Evolutionary conservation across 2,888 invertebrate species (phyloP), one percentile per base, ranked within the genome.

Genomic region (Acrobeloides nanus): DNA sequence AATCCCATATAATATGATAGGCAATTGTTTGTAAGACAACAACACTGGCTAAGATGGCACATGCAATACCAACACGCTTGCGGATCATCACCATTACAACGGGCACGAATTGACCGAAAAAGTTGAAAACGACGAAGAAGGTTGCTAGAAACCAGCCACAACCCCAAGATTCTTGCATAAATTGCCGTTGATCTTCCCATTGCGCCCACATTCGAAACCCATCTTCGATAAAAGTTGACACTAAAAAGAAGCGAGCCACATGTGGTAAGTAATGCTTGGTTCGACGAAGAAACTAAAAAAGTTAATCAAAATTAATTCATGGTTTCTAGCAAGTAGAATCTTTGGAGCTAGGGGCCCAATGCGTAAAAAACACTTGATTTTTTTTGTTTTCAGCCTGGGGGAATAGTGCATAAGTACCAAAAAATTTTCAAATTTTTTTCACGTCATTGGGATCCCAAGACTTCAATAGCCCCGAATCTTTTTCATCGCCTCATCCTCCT

Each of bases 221-320:
- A 81, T 99, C 97, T 79, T 97, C 97, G 55, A 97, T 81, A 80
- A 99, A 99, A 66, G 97, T 99, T 66, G 92, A 89, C 74, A 97
- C 90, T 52, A 99, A 82, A 76, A 93, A 99, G 53, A 97, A 79
- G 57, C 97, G 83, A 12, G 95, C 95, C 65, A 92, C 82, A 61
- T 92, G 92, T 23, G 97, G 97, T 64, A 99, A 80, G 59, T 95
- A 81, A 57, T 77, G 76, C 42, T 74, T 66, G 8, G 73, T 73
- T 40, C 62, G 57, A n/a, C 74, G 68, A 29, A 73, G 56, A 37
- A 75, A 47, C 74, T 73, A 48, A 45, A 63, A 49, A 27, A 31
- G n/a, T n/a, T n/a, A n/a, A n/a, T n/a, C n/a, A 4, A 6, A 17
- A 24, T 23, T 17, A 4, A 25, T 1, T 20, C 20, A n/a, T 10